Evolutionary conservation across 2,888 invertebrate genomes (phyloP).

Genomic region (Ernsta delagoae): DNA sequence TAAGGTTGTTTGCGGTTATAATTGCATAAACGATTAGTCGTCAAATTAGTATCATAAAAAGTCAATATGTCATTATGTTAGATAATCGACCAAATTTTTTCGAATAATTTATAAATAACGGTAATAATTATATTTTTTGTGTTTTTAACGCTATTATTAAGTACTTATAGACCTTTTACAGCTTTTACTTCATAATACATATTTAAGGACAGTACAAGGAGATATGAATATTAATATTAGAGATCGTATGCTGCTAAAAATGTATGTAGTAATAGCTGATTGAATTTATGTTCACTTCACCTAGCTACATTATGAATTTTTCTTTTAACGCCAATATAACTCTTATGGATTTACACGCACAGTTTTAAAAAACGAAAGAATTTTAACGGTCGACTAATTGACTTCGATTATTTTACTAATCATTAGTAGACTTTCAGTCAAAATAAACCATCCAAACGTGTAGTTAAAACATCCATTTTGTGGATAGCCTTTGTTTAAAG

Average conservation of each 20-base stretch:
- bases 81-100: background rate
- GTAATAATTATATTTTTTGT: no score
- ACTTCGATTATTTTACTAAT: constrained; percentile 7
- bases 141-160: no score
- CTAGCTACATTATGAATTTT: no score
- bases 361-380: background rate
- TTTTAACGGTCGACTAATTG: constrained; percentile 3
- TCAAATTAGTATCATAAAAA: background rate
- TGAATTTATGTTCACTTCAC: no score
- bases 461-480: constrained; percentile 8
- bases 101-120: background rate
- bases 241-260: no score
- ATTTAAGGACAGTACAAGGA: no score
- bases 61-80: background rate
- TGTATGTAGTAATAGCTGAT: no score
- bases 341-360: no score
- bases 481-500: constrained; percentile 1
- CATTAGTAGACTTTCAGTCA: constrained; percentile 1
- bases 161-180: no score
- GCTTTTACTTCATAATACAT: no score
- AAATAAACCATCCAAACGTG: background rate
- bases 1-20: background rate
- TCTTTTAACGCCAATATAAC: no score
- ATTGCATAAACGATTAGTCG: constrained; percentile 1
- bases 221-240: no score